These are phyloP conservation scores for Cervus canadensis DNA, from an alignment of 2,113 vertebrate genomes.

Conservation along the genomic window DNA sequence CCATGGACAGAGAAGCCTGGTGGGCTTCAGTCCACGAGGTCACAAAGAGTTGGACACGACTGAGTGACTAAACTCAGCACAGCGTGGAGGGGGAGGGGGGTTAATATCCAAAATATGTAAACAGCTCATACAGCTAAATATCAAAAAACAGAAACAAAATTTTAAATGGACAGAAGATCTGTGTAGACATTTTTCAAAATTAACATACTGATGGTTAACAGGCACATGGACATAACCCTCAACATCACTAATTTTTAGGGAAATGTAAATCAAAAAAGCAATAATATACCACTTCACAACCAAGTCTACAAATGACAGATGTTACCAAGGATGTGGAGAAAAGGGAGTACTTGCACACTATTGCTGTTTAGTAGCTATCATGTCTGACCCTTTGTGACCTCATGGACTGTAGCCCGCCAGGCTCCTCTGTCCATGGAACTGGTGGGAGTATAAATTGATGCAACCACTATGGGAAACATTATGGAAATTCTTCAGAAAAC, in stretches of 20 bases:
- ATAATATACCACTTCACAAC: background rate
- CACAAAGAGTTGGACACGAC: background rate
- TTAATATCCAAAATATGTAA: background rate
- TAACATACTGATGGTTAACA: background rate
- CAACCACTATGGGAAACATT: background rate
- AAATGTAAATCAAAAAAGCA: background rate
- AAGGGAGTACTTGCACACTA: background rate
- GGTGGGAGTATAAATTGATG: background rate
- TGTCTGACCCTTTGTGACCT: background rate
- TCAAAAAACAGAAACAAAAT: background rate
- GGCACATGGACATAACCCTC: background rate
- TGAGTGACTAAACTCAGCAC: background rate
- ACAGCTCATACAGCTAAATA: background rate
- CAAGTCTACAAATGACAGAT: background rate
- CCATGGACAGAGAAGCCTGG: background rate
- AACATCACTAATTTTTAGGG: background rate
- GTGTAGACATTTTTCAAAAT: background rate
- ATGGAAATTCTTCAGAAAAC: background rate
- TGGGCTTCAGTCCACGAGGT: background rate
- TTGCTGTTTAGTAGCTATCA: background rate
- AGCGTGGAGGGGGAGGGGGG: accelerated
- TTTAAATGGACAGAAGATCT: background rate
- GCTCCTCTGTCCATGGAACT: background rate
- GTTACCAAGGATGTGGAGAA: background rate
- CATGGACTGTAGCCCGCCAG: background rate